Percentiles rank a stretch among this genome's conserved stretches.
Evolutionary conservation across 2,113 vertebrate species (phyloP).

Genomic region (Symphodus melops): DNA sequence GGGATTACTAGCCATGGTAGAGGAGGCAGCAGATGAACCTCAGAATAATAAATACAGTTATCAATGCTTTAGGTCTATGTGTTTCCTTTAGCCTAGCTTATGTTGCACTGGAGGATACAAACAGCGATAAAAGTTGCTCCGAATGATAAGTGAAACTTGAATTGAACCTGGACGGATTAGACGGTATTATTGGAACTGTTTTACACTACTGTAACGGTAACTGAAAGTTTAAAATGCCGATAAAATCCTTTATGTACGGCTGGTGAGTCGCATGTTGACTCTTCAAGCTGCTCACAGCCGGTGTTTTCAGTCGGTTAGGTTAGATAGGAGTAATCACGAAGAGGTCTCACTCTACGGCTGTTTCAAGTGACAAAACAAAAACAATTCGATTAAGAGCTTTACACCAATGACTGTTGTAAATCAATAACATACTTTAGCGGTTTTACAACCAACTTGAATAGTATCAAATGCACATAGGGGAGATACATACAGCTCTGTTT

Average conservation of each 20-base stretch:
- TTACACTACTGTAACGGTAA: background rate
- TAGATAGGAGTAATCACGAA: fast-evolving
- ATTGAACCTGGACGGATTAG: background rate
- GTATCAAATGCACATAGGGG: no score
- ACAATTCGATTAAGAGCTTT: no score
- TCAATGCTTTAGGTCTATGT: background rate
- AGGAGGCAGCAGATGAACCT: background rate
- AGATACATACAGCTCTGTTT: no score
- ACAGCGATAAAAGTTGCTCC: conserved; percentile 2
- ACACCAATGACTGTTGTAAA: no score
- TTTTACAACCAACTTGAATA: no score
- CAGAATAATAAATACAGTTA: background rate
- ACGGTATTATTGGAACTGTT: background rate
- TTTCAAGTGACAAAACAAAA: background rate
- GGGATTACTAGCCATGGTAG: conserved; percentile 85
- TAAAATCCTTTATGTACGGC: background rate
- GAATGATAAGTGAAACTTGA: background rate
- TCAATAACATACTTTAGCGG: no score
- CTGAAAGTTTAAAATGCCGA: conserved; percentile 22
- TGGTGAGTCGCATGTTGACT: background rate
- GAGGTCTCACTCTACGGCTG: conserved; percentile 38
- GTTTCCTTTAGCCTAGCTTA: conserved; percentile 18
- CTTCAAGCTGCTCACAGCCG: background rate
- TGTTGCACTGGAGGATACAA: background rate
- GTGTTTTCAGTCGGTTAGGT: background rate